These are phyloP conservation scores for Sphaeramia orbicularis DNA, from an alignment of 2,797 vertebrate species.

Conservation along the genomic window DNA sequence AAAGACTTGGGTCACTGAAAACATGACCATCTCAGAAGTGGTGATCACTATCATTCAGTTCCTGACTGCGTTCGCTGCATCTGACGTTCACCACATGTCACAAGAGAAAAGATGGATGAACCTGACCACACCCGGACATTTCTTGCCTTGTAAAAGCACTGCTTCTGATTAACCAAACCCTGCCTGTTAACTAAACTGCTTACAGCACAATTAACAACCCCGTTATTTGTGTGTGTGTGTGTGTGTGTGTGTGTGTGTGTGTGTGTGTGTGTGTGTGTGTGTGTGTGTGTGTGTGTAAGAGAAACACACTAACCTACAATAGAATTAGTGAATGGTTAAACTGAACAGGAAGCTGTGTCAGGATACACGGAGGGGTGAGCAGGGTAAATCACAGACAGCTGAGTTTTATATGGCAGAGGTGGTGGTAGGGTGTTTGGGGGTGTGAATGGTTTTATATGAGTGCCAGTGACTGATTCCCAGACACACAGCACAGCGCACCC, in stretches of 20 bases:
- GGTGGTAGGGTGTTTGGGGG: constrained; percentile 51
- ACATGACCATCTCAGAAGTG: neutral
- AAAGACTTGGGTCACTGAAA: neutral
- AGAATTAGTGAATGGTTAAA: constrained; percentile 80
- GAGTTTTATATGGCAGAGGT: constrained; percentile 65
- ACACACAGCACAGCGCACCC: constrained; percentile 82
- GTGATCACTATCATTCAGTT: constrained; percentile 23
- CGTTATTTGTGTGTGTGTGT: constrained; percentile 44
- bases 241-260: no score
- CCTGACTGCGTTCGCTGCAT: constrained; percentile 9
- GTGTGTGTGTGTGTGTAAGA: no score
- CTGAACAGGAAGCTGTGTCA: constrained; percentile 69
- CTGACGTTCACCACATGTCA: constrained; percentile 34
- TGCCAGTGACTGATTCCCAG: constrained; percentile 83
- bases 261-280: no score
- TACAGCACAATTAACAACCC: constrained; percentile 35
- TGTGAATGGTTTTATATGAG: constrained; percentile 81
- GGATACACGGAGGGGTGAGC: constrained; percentile 57
- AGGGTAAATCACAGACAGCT: constrained; percentile 67
- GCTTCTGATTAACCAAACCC: constrained; percentile 74
- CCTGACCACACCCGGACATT: constrained; percentile 39
- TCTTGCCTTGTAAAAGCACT: constrained; percentile 16
- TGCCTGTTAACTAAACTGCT: constrained; percentile 50
- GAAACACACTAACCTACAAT: constrained; percentile 36
- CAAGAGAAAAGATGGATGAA: constrained; percentile 32